Evolutionary conservation across 2,888 invertebrate genomes (phyloP).

Genomic region (Pseudococcus viburni): DNA sequence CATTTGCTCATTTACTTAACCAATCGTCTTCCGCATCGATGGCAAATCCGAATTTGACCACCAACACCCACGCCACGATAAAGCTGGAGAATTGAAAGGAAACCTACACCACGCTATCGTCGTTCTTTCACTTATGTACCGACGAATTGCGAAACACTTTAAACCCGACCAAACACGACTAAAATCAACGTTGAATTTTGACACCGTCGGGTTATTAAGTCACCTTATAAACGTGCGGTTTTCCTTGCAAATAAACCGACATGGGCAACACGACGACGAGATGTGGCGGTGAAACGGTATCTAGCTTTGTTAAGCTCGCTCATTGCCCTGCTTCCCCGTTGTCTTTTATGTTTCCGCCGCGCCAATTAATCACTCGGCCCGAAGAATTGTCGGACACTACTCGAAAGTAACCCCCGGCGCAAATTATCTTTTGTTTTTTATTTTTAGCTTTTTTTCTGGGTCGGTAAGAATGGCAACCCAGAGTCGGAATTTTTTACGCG

Average conservation of each 20-base stretch:
- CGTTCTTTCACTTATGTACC: no score
- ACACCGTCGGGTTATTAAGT: conserved; percentile 17
- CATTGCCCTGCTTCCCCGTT: background rate
- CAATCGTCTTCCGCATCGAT: no score
- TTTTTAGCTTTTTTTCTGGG: background rate
- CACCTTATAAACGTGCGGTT: conserved; percentile 24
- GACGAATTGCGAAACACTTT: background rate
- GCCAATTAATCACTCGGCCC: conserved; percentile 1
- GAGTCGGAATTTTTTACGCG: background rate
- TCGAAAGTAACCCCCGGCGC: background rate
- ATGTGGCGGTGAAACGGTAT: background rate
- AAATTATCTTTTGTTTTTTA: conserved; percentile 16
- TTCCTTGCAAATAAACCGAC: conserved; percentile 24
- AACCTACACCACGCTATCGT: no score
- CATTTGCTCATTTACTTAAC: no score
- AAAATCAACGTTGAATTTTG: conserved; percentile 18
- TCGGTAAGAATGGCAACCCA: background rate
- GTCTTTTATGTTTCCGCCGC: background rate
- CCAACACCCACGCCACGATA: no score
- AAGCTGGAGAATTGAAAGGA: no score
- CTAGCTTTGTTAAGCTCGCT: conserved; percentile 13
- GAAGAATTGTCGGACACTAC: conserved; percentile 8
- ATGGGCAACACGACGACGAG: background rate
- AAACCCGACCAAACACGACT: background rate
- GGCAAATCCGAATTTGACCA: no score